phyloP scores from a whole-genome alignment of 2,113 vertebrate genomes.

The Cricetomys ansorgei region DNA sequence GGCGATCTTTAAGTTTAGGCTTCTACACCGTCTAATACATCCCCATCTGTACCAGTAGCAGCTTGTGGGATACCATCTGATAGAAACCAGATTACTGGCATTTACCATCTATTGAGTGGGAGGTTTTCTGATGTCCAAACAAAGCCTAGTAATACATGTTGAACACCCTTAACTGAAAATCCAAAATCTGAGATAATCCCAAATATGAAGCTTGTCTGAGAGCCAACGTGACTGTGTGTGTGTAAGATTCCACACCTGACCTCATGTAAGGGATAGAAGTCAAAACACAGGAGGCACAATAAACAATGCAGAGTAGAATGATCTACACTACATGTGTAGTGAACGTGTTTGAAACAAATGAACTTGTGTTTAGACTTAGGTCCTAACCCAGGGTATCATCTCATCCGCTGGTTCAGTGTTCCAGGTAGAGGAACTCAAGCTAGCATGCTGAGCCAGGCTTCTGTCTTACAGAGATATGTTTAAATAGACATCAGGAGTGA shows the following conservation, averaged over 20 bases:
- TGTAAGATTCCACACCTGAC: not conserved
- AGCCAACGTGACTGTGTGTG: not conserved
- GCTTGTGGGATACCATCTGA: not conserved
- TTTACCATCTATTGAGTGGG: not conserved
- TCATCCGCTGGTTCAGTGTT: not conserved
- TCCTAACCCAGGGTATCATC: too few species aligned
- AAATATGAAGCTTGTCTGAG: not conserved
- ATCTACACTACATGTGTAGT: not conserved
- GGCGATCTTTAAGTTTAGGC: not conserved
- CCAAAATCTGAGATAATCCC: not conserved
- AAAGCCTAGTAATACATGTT: not conserved
- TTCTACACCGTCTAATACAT: not conserved
- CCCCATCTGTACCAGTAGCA: not conserved
- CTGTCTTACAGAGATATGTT: not conserved
- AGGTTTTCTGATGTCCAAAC: constrained; percentile 5
- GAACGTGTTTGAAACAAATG: not conserved
- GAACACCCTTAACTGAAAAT: not conserved
- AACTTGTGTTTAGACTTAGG: not conserved
- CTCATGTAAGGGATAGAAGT: not conserved
- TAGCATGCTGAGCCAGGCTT: not conserved
- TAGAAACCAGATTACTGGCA: not conserved
- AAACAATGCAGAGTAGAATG: too few species aligned
- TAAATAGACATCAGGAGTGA: not conserved
- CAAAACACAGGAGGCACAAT: not conserved
- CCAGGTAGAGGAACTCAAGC: not conserved